A percentile compares a stretch with the other conserved stretches of the same genome.
Evolutionary conservation across 2,797 vertebrate species (phyloP).

Genomic region (Hydrophis major): DNA sequence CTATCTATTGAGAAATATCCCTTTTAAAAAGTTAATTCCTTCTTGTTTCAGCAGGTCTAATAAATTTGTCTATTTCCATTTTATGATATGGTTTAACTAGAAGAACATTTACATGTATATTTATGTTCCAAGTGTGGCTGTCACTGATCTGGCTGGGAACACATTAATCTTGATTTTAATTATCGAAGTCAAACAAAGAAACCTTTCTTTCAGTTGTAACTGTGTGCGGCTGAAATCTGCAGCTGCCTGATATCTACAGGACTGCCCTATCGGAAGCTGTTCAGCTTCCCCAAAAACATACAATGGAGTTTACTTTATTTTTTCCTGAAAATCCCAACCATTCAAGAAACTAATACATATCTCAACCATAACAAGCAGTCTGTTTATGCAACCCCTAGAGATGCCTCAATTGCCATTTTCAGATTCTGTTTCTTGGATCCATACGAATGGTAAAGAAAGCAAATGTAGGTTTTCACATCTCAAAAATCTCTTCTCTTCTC

Average conservation of each 20-base stretch:
- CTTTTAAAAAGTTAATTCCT: constrained; percentile 29
- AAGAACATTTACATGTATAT: constrained; percentile 35
- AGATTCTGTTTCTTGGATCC: constrained; percentile 47
- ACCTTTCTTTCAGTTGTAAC: constrained; percentile 25
- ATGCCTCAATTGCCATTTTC: constrained; percentile 54
- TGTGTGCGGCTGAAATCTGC: constrained; percentile 39
- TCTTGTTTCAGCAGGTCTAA: constrained; percentile 33
- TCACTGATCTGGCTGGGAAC: constrained; percentile 36
- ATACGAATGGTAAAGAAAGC: constrained; percentile 32
- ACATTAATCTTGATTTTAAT: constrained; percentile 54
- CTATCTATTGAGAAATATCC: constrained; percentile 1
- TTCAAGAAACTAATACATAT: constrained; percentile 56
- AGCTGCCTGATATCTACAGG: constrained; percentile 50
- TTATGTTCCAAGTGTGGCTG: constrained; percentile 38
- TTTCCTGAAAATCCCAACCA: constrained; percentile 59
- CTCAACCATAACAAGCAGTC: constrained; percentile 48
- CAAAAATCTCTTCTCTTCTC: background rate
- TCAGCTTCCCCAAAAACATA: constrained; percentile 56
- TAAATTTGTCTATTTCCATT: constrained; percentile 37
- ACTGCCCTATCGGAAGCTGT: constrained; percentile 38
- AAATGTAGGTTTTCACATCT: constrained; percentile 33
- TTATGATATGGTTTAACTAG: constrained; percentile 16
- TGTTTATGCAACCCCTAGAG: constrained; percentile 59
- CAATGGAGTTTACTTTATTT: constrained; percentile 59
- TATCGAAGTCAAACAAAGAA: constrained; percentile 47